phyloP scores from a whole-genome alignment of 2,888 invertebrate genomes.

The Drepana falcataria region DNA sequence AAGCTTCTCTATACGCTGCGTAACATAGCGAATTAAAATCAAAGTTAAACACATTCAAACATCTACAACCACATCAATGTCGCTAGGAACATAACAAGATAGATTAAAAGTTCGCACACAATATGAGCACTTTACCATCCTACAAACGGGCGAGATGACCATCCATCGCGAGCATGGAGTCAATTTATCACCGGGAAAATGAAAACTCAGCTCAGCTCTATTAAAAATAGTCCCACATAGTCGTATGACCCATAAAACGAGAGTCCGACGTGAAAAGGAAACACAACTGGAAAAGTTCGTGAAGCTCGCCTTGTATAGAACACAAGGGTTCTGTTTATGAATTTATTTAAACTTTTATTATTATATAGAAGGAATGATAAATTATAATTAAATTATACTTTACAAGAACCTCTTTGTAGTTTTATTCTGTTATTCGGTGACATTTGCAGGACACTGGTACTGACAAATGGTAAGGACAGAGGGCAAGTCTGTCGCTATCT shows the following conservation, averaged over 20 bases:
- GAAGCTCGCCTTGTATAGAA: slow-evolving; percentile 12
- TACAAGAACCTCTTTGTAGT: too few species aligned
- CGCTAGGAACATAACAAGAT: not conserved
- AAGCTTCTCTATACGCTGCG: too few species aligned
- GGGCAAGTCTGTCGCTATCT: too few species aligned
- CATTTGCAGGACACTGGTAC: too few species aligned
- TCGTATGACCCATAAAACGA: slow-evolving; percentile 77
- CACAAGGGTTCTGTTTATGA: slow-evolving; percentile 23
- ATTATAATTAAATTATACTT: too few species aligned
- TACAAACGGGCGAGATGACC: slow-evolving; percentile 68
- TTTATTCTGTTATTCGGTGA: too few species aligned
- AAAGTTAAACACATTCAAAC: too few species aligned
- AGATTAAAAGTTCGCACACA: slow-evolving; percentile 35
- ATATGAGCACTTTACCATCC: slow-evolving; percentile 45
- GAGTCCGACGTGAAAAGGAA: slow-evolving; percentile 69
- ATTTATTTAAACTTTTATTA: not conserved
- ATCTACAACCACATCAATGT: too few species aligned
- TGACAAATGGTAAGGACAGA: too few species aligned
- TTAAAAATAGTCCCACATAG: slow-evolving; percentile 77
- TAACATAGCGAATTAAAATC: too few species aligned
- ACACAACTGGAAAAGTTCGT: slow-evolving; percentile 60
- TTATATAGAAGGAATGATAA: too few species aligned
- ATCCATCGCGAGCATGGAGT: slow-evolving; percentile 69
- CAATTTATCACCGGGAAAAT: slow-evolving; percentile 75
- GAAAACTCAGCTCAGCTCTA: slow-evolving; percentile 65